Conservation (phyloP, 2,113 vertebrate species). For the Tachycineta bicolor region DNA sequence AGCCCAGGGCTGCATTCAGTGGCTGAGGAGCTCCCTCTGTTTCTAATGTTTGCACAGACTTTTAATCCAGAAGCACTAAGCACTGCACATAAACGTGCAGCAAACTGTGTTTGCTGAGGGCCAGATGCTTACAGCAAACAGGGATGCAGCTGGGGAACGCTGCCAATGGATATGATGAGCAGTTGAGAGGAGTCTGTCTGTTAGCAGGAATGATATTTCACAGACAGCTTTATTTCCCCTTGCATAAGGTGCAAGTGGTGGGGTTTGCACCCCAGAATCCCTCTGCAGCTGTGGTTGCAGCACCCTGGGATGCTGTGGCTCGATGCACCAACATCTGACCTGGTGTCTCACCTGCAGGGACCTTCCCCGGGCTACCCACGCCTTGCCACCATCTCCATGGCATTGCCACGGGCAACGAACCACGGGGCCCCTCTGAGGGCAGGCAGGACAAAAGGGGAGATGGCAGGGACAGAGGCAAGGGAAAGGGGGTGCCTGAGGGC, state of each 20-base stretch:
- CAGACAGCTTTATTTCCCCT: fast-evolving
- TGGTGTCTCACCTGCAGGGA: neutral
- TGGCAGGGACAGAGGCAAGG: neutral
- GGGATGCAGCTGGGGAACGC: neutral
- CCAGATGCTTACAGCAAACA: neutral
- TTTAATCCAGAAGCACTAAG: neutral
- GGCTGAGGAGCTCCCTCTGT: slow-evolving; percentile 31
- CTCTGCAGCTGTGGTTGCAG: neutral
- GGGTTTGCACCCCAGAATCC: neutral
- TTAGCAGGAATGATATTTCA: neutral
- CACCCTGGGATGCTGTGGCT: neutral
- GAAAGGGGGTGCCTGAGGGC: neutral
- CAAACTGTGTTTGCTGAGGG: neutral
- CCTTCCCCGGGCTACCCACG: neutral
- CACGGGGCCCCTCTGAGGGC: neutral
- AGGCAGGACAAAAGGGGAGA: neutral
- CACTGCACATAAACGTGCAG: neutral
- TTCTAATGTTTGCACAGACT: neutral
- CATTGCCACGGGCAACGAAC: neutral
- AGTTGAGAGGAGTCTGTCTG: neutral
- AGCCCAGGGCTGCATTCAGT: neutral
- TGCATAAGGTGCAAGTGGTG: neutral
- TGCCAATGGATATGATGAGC: neutral
- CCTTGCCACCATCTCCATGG: neutral
- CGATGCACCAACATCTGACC: neutral